Evolutionary conservation across 2,797 vertebrate genomes (phyloP).

Genomic region (Chloroceryle amazona): DNA sequence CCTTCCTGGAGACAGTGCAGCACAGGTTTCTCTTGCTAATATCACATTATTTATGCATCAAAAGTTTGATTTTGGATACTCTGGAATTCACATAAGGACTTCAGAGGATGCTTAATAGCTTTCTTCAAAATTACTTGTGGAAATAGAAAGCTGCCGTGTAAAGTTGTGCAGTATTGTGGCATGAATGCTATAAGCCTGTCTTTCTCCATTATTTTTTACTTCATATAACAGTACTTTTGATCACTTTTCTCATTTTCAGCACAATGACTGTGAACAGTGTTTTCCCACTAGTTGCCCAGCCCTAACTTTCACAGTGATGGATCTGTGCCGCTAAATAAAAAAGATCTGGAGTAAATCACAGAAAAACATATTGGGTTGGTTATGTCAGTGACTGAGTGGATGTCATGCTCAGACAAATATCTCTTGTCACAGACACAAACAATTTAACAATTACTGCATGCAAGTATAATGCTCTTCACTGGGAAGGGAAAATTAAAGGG

Average conservation of each 20-base stretch:
- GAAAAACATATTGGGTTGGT: background rate
- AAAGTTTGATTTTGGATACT: background rate
- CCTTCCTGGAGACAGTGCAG: background rate
- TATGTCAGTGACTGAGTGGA: background rate
- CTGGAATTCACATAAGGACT: background rate
- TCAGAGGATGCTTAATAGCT: background rate
- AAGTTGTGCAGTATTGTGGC: rapidly evolving
- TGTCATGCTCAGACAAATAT: background rate
- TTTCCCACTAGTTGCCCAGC: background rate
- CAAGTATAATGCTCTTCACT: background rate
- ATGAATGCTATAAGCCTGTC: background rate
- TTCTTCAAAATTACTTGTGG: background rate
- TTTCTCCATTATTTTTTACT: background rate
- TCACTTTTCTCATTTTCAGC: background rate
- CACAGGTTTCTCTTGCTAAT: background rate
- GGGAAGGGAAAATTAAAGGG: background rate
- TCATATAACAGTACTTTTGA: background rate
- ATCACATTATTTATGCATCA: background rate
- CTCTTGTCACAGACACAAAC: background rate
- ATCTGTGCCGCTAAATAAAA: background rate
- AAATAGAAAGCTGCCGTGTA: background rate
- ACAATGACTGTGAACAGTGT: background rate
- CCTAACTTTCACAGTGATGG: background rate
- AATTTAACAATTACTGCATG: background rate
- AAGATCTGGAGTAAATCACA: background rate